Evolutionary conservation across 2,113 vertebrate genomes (phyloP), one percentile per base, ranked within the genome.

Genomic region (Pangasianodon hypophthalmus): DNA sequence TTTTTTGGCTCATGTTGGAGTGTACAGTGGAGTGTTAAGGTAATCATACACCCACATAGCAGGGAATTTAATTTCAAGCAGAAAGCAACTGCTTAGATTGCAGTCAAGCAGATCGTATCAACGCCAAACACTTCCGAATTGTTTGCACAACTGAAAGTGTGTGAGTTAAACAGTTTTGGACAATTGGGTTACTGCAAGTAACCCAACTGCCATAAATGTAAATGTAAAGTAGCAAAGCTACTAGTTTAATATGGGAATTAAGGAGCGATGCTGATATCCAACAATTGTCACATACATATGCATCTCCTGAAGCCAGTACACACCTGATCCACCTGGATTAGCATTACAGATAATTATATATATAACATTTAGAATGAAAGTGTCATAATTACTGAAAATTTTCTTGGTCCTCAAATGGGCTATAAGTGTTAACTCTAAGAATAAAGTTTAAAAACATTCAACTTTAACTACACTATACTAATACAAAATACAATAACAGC

Each of bases 41-140:
- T 87, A 67, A 89, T 62, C 58, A 85, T 81, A 84, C 89, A 85
- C 88, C 82, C 88, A 89, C 82, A 46, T 73, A 73, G 88, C 69
- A 29, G 71, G 32, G 71, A 84, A 87, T 89, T 75, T 82, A 41
- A 91, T 89, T 81, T 87, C 58, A 48, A 87, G 90, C 44, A 87
- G 32, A 86, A 60, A 79, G 58, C n/a, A 26, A 48, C 37, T 73
- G 88, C 62, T 56, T 88, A 71, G 62, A 52, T 85, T 75, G 84
- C 58, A 69, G 52, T 84, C 75, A 90, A 46, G 60, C 37, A 62
- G 60, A 91, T 86, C 73, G 3, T 79, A 90, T 90, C 75, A 75
- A 54, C 11, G 7, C 11, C 87, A 29, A 85, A 44, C 7, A 60
- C 46, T 89, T 87, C 73, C 80, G 52, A 60, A 79, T 29, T 79